Evolutionary conservation across 1,140 invertebrate genomes (phyloP).

Genomic region (Solenopsis invicta): DNA sequence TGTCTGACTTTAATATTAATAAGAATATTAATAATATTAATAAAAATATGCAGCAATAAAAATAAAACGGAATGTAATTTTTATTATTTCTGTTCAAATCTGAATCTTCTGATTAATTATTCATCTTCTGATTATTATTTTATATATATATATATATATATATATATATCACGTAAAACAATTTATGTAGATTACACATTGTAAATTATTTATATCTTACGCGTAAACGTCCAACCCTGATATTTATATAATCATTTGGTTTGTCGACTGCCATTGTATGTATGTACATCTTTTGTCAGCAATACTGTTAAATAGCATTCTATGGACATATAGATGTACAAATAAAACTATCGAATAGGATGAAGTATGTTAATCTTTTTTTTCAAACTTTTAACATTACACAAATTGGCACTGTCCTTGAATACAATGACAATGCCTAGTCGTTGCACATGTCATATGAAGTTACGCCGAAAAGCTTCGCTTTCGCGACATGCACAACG

Average conservation of each 20-base stretch:
- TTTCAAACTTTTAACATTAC: neutral
- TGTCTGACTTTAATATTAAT: too few species aligned
- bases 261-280: conserved; percentile 28
- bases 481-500: conserved; percentile 16
- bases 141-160: too few species aligned
- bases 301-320: conserved; percentile 52
- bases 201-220: too few species aligned
- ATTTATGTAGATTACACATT: too few species aligned
- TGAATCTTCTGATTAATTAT: too few species aligned
- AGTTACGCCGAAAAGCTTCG: conserved; percentile 17
- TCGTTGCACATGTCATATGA: conserved; percentile 24
- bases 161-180: too few species aligned
- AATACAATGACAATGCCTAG: conserved; percentile 3
- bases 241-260: conserved; percentile 29
- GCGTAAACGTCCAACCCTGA: too few species aligned
- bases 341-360: conserved; percentile 38
- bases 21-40: too few species aligned
- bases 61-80: too few species aligned
- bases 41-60: too few species aligned
- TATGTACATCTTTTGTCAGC: conserved; percentile 31
- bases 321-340: conserved; percentile 19
- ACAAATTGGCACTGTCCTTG: conserved; percentile 7
- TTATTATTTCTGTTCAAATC: too few species aligned
- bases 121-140: too few species aligned
- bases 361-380: conserved; percentile 33